Evolutionary conservation across 2,888 invertebrate genomes (phyloP).

Genomic region (Dryocosmus kuriphilus): DNA sequence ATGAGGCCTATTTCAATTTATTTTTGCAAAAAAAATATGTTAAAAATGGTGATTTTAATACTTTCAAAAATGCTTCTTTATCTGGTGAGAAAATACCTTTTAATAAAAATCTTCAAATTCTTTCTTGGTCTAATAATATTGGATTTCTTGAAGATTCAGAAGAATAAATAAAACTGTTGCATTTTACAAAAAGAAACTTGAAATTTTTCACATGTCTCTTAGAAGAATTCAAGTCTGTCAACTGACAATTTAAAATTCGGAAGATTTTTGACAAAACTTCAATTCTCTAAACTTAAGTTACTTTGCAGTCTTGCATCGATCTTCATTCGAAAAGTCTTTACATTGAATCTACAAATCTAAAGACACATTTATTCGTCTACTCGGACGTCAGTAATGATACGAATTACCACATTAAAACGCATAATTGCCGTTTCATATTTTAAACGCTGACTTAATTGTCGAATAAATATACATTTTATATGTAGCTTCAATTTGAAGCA

Average conservation of each 20-base stretch:
- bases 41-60: too few species aligned
- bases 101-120: not conserved
- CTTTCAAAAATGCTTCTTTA: not conserved
- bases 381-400: not conserved
- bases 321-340: conserved; percentile 31
- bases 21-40: not conserved
- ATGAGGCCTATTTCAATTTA: not conserved
- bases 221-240: not conserved
- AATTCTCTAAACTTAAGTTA: conserved; percentile 27
- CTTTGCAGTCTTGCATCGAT: conserved; percentile 35
- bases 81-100: not conserved
- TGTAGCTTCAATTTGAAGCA: not conserved
- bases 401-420: not conserved
- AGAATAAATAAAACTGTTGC: not conserved
- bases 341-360: conserved; percentile 43
- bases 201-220: conserved; percentile 6
- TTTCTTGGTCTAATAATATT: not conserved
- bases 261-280: conserved; percentile 8
- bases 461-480: not conserved
- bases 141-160: too few species aligned
- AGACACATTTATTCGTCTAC: conserved; percentile 28
- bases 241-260: conserved; percentile 15
- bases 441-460: not conserved
- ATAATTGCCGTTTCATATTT: conserved; percentile 9
- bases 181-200: not conserved